A percentile compares a stretch with the other conserved stretches of the same genome.
phyloP scores from a whole-genome alignment of 2,797 vertebrate genomes.

The Gouania willdenowi region DNA sequence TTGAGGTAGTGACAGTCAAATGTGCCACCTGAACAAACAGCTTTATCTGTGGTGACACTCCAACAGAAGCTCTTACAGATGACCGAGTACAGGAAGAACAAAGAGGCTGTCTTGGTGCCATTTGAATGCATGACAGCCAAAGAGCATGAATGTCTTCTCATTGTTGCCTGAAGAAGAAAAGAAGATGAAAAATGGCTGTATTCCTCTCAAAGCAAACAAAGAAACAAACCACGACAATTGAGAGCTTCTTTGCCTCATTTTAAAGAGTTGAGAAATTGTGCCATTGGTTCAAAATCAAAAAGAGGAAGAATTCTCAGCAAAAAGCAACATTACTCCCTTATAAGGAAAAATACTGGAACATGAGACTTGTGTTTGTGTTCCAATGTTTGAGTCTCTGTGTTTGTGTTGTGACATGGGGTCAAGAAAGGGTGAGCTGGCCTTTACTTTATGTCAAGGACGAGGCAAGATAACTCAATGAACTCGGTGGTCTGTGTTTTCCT shows the following conservation, averaged over 20 bases:
- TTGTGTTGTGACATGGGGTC: slow-evolving; percentile 36
- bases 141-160: slow-evolving; percentile 17
- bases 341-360: neutral
- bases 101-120: slow-evolving; percentile 45
- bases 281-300: neutral
- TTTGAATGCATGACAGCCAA: slow-evolving; percentile 35
- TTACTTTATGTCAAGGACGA: slow-evolving; percentile 40
- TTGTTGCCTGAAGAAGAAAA: slow-evolving; percentile 1
- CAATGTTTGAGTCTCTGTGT: slow-evolving; percentile 8
- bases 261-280: neutral
- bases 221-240: neutral
- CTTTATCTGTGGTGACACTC: slow-evolving; percentile 49
- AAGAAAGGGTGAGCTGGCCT: slow-evolving; percentile 37
- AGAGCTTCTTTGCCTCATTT: neutral
- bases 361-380: slow-evolving; percentile 34
- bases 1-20: slow-evolving; percentile 41
- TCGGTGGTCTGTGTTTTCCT: slow-evolving; percentile 54
- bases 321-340: neutral
- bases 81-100: slow-evolving; percentile 52
- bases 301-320: neutral
- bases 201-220: slow-evolving; percentile 1
- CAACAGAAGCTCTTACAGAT: slow-evolving; percentile 42
- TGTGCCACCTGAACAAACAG: slow-evolving; percentile 59
- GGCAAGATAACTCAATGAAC: slow-evolving; percentile 40
- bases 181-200: neutral